Conservation (phyloP, 1,140 invertebrate genomes). For the Brachionus manjavacas region DNA sequence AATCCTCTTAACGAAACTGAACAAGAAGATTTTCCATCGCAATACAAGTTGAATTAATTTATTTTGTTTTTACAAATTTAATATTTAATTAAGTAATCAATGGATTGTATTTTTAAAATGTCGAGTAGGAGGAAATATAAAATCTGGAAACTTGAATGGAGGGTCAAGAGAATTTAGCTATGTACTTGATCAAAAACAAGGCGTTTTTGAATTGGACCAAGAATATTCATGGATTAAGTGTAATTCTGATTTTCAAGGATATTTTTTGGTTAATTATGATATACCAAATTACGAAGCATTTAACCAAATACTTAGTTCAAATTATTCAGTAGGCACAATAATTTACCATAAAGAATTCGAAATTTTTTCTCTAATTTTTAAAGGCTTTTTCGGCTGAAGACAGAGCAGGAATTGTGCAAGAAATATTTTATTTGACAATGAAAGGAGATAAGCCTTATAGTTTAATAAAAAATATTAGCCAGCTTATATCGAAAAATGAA, state of each 20-base stretch:
- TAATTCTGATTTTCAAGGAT: slow-evolving; percentile 33
- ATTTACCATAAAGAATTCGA: not conserved
- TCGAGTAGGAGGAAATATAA: not conserved
- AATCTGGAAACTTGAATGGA: not conserved
- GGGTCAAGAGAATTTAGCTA: slow-evolving; percentile 47
- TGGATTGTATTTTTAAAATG: slow-evolving; percentile 31
- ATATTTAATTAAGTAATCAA: slow-evolving; percentile 48
- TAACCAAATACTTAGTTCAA: slow-evolving; percentile 5
- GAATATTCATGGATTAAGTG: slow-evolving; percentile 33
- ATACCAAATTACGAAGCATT: not conserved
- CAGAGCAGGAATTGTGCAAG: not conserved
- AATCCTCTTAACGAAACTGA: not conserved
- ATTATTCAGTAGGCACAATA: not conserved
- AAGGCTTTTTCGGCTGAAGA: slow-evolving; percentile 8
- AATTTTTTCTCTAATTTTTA: not conserved
- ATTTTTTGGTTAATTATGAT: slow-evolving; percentile 10
- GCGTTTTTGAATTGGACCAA: not conserved
- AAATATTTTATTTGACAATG: not conserved
- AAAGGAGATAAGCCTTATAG: not conserved
- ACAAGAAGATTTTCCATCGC: not conserved
- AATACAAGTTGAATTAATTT: not conserved
- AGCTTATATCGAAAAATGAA: not conserved
- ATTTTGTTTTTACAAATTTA: not conserved
- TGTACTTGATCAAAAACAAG: not conserved
- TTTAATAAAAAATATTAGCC: not conserved